Evolutionary conservation across 1,140 invertebrate species (phyloP).

Genomic region (Globodera rostochiensis): DNA sequence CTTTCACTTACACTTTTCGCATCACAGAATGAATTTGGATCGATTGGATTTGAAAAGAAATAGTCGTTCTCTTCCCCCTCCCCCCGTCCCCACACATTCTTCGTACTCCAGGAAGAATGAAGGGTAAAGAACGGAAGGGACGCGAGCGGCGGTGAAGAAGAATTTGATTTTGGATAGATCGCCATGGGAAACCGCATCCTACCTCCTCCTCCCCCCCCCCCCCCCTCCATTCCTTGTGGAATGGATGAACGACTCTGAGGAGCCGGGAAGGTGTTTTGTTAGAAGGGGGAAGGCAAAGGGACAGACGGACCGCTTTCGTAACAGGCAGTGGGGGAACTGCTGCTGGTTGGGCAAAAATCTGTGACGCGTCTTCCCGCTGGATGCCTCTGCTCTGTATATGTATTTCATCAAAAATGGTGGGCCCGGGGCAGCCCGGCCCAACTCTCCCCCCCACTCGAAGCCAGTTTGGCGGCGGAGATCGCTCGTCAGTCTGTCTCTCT

Average conservation of each 20-base stretch:
- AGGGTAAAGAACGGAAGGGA: slow-evolving; percentile 2
- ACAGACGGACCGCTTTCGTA: not conserved
- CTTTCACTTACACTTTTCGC: not conserved
- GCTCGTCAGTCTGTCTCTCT: not conserved
- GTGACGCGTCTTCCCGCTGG: not conserved
- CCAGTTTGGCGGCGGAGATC: not conserved
- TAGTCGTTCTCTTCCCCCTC: not conserved
- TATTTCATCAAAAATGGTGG: not conserved
- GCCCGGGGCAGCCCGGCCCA: not conserved
- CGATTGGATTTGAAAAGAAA: not conserved
- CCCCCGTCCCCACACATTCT: not conserved
- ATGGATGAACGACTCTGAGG: not conserved
- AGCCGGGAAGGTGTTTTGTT: not conserved
- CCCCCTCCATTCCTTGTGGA: not conserved
- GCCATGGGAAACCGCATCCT: not conserved
- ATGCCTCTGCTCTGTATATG: not conserved
- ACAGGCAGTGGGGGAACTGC: not conserved
- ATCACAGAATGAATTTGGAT: not conserved
- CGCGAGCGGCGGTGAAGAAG: not conserved
- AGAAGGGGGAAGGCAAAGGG: not conserved
- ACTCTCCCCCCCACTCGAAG: no score
- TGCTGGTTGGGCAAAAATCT: not conserved
- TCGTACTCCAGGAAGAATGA: not conserved
- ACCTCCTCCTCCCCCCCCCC: not conserved
- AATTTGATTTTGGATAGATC: not conserved